Evolutionary conservation across 2,888 invertebrate genomes (phyloP).

Genomic region (Tachina lurida): DNA sequence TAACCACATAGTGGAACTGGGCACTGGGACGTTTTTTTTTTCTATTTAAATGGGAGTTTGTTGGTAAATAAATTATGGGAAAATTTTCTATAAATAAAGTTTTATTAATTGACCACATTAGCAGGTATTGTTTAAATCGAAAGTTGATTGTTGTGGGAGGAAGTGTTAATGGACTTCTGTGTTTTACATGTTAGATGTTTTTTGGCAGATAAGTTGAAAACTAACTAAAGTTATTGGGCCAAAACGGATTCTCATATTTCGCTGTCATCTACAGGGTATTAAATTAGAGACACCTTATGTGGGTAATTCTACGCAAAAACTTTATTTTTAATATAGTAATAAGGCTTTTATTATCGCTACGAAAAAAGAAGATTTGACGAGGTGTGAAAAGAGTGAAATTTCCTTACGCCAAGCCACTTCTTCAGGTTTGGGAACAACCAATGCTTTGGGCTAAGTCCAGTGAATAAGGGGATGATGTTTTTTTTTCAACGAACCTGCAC

Average conservation of each 20-base stretch:
- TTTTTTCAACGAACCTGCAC: no score
- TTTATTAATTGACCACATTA: constrained; percentile 66
- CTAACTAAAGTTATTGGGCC: neutral
- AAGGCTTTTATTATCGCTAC: no score
- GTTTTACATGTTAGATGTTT: constrained; percentile 33
- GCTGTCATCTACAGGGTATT: neutral
- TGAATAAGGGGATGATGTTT: no score
- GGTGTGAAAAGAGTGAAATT: no score
- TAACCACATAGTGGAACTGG: constrained; percentile 29
- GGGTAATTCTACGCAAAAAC: no score
- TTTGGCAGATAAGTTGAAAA: neutral
- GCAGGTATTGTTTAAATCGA: constrained; percentile 44
- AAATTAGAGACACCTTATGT: no score
- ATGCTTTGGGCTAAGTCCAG: no score
- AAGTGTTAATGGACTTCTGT: constrained; percentile 67
- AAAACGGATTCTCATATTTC: neutral
- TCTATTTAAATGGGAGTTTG: constrained; percentile 32
- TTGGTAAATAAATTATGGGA: constrained; percentile 15
- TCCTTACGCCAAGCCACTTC: no score
- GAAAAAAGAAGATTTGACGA: no score
- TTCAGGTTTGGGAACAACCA: no score
- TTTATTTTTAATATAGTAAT: no score
- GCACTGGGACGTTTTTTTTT: constrained; percentile 8
- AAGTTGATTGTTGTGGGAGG: constrained; percentile 58
- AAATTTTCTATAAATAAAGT: constrained; percentile 23